Conservation (phyloP, 2,113 vertebrate species). For the Bucco capensis region DNA sequence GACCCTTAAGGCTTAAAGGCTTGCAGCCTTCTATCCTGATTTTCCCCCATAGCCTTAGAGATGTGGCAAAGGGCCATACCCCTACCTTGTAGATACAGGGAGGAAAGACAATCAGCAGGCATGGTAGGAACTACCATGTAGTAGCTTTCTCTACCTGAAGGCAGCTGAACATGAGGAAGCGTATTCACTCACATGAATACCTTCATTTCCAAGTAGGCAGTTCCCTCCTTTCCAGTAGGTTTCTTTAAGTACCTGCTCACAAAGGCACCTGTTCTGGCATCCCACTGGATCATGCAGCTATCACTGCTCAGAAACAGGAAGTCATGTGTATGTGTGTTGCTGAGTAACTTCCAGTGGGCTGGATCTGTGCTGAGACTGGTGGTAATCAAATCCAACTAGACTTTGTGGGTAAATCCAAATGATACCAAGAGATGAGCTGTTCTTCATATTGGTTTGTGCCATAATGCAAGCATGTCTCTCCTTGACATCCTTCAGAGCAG, state of each 20-base stretch:
- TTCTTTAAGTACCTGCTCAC: background rate
- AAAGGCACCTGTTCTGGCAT: background rate
- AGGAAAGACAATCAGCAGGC: background rate
- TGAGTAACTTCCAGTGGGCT: background rate
- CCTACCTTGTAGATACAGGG: background rate
- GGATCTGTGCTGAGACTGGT: background rate
- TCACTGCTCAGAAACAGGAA: accelerated
- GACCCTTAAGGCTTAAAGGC: background rate
- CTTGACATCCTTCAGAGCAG: background rate
- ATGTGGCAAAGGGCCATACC: background rate
- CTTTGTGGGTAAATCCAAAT: background rate
- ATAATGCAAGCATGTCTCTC: accelerated
- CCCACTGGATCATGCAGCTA: background rate
- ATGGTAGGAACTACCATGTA: background rate
- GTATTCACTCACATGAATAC: background rate
- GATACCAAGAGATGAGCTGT: background rate
- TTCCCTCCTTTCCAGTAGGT: background rate
- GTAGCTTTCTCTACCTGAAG: background rate
- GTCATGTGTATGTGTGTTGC: background rate
- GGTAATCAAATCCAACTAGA: background rate
- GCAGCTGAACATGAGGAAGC: background rate
- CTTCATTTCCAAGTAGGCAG: background rate
- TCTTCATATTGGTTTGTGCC: background rate
- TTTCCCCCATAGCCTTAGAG: background rate
- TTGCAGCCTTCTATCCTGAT: background rate